A percentile compares a stretch with the other conserved stretches of the same genome.
Conservation (phyloP, 2,797 vertebrate genomes). For the Thalassophryne amazonica region DNA sequence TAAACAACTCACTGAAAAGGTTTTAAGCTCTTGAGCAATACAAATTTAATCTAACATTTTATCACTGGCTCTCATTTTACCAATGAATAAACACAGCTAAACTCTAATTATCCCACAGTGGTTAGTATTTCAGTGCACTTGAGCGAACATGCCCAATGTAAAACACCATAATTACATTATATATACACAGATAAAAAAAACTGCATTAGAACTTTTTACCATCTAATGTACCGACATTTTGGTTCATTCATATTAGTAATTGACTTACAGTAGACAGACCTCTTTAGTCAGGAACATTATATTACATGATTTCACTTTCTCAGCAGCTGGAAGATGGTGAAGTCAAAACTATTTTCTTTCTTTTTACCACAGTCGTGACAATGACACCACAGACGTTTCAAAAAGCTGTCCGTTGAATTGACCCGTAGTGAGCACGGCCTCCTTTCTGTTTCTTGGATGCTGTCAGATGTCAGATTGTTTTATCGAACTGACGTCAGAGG, state of each 20-base stretch:
- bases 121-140: background rate
- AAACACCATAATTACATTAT: no score
- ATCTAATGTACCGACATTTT: no score
- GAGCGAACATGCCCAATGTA: no score
- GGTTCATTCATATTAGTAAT: no score
- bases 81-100: background rate
- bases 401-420: no score
- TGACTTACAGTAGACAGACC: no score
- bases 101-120: background rate
- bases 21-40: background rate
- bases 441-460: background rate
- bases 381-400: background rate
- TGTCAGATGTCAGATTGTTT: slow-evolving; percentile 42
- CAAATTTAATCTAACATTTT: background rate
- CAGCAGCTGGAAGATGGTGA: no score
- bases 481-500: slow-evolving; percentile 36
- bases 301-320: background rate
- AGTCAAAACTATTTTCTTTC: background rate
- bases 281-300: background rate
- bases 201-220: no score
- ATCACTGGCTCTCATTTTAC: background rate
- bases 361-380: background rate
- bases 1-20: background rate
- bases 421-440: slow-evolving; percentile 3
- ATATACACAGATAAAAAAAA: no score